phyloP scores from a whole-genome alignment of 2,888 invertebrate genomes.

The Ennomos quercinarius region DNA sequence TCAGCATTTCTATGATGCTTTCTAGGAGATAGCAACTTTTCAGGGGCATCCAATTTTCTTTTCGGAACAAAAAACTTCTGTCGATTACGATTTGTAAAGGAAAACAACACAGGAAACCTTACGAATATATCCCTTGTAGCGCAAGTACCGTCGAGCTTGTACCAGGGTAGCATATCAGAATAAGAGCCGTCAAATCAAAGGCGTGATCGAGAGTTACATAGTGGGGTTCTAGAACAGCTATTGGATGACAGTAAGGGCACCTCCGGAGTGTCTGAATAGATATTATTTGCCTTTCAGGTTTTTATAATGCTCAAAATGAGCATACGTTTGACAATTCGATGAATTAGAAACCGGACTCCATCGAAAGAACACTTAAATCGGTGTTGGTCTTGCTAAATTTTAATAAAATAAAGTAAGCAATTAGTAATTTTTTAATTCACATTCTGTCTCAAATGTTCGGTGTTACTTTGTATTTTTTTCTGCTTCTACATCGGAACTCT shows the following conservation, averaged over 20 bases:
- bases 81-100: slow-evolving; percentile 38
- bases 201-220: slow-evolving; percentile 40
- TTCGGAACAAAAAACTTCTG: slow-evolving; percentile 25
- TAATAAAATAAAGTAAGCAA: too few relatives aligned
- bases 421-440: too few relatives aligned
- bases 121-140: slow-evolving; percentile 41
- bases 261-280: too few relatives aligned
- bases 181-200: slow-evolving; percentile 47
- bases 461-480: too few relatives aligned
- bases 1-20: slow-evolving; percentile 1
- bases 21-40: slow-evolving; percentile 4
- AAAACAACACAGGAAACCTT: slow-evolving; percentile 33
- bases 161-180: slow-evolving; percentile 45
- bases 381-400: too few relatives aligned
- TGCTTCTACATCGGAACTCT: too few relatives aligned
- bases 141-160: slow-evolving; percentile 33
- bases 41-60: slow-evolving; percentile 25
- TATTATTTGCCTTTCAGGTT: too few relatives aligned
- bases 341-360: too few relatives aligned
- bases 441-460: too few relatives aligned
- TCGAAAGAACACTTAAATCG: too few relatives aligned
- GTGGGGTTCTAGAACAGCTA: not conserved
- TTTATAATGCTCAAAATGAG: too few relatives aligned
- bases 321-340: too few relatives aligned
- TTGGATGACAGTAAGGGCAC: slow-evolving; percentile 14